Evolutionary conservation across 2,113 vertebrate species (phyloP), one percentile per base, ranked within the genome.

Genomic region (Myotis lucifugus): DNA sequence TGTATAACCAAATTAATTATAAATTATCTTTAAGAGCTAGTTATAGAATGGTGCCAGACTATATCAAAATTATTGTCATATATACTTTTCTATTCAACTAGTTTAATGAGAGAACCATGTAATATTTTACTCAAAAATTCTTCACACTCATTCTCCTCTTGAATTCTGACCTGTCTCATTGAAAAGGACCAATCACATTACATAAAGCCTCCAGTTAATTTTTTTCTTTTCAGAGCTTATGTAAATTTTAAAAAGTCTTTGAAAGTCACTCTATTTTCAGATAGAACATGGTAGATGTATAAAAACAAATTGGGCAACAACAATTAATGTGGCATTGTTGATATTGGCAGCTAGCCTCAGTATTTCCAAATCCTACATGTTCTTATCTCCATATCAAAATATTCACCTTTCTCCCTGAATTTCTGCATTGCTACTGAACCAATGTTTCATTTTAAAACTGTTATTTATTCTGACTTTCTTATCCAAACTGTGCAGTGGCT

Each of bases 361-460:
- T 25, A 82, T 83, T 91, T 93, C 52, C 74, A 95, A 94, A 89
- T 67, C 4, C 61, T 54, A 10, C 69, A 86, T 77, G 56, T 23
- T 85, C 52, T 76, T 76, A 73, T 37, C 59, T 70, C 76, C 46
- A 18, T 5, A 17, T 9, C 54, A 69, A 34, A 48, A 74, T 34
- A 83, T 76, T 61, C 40, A 37, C 59, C 46, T 77, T 37, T 32
- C 6, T 52, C 4, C 59, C 4, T 34, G 8, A 29, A 42, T 56
- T 91, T 90, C 79, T 42, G 34, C 13, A 17, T 34, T 50, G 21
- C 19, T 40, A n/a, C 9, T 23, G 21, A 92, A 23, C 19, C 14
- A 40, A 19, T 1, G 34, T 27, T 84, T 84, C 40, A 21, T 37
- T 86, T 72, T 37, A 84, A 23, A 67, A 29, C 27, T 72, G 13